Evolutionary conservation across 2,888 invertebrate genomes (phyloP), one percentile per base, ranked within the genome.

Genomic region (Protophormia terraenovae): DNA sequence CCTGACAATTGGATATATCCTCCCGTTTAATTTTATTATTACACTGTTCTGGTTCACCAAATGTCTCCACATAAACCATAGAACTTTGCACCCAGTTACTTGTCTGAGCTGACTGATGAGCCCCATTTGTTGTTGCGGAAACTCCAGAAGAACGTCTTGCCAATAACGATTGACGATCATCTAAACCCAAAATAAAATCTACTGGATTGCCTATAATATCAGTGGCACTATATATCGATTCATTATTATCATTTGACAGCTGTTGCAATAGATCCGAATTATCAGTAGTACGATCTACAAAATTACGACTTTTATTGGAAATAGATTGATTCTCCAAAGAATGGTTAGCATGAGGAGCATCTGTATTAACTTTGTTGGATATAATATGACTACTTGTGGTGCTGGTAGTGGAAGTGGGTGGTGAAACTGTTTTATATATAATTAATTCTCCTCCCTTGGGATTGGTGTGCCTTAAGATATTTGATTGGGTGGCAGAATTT

Each of bases 1-100:
- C 94, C 93, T 94, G 94, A 83, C 94, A 94, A 53, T 94, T 94
- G 0, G 93, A 92, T 32, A 94, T 93, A 45, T 89, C 89, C 8
- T 90, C 90, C 2, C 85, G 69, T 75, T 85, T 85, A 10, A 24
- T 58, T 71, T 82, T 85, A 19, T 58, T 82, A 47, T 85, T 89
- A 87, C 91, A 91, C 62, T 91, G 90, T 7, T 90, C 79, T 90
- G 94, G 24, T 91, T 94, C 91, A 0, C 92, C 91, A 35, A 93
- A 91, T 0, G 91, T 81, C 10, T 89, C 89, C 6, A 90, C 87
- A 27, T 87, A 89, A 7, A 90, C 72, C 3, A 86, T 88, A 64
- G 89, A 88, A 1, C 88, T 87, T 27, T 84, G 87, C 6, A 89
- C 87, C 88, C 89, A 90, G 0, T 88, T 87, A 41, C 88, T 90